phyloP scores from a whole-genome alignment of 1,140 invertebrate species.

The Drosophila sulfurigaster region DNA sequence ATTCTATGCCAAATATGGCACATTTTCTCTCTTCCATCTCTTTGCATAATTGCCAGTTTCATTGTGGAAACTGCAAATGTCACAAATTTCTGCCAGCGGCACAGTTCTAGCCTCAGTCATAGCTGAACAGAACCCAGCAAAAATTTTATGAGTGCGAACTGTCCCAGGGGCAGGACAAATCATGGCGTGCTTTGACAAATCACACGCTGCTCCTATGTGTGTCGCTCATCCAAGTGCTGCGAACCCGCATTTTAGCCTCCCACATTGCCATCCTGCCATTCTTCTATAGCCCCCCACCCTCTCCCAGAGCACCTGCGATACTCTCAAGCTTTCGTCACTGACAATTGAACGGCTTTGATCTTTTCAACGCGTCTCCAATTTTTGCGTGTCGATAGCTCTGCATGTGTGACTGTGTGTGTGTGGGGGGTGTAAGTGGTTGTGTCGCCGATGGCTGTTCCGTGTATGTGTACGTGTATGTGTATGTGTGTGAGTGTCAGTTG shows the following conservation, averaged over 20 bases:
- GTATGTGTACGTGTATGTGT: conserved; percentile 10
- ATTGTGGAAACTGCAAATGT: conserved; percentile 50
- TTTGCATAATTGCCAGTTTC: conserved; percentile 34
- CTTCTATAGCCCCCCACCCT: neutral
- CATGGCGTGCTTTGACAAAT: conserved; percentile 77
- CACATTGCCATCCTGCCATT: no score
- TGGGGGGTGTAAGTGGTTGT: conserved; percentile 6
- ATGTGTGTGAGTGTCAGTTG: neutral
- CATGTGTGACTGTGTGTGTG: conserved; percentile 33
- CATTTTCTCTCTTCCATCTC: neutral
- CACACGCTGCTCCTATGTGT: conserved; percentile 43
- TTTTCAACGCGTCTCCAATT: conserved; percentile 73
- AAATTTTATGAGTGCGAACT: conserved; percentile 35
- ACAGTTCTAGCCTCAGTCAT: conserved; percentile 31
- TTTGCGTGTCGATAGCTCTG: conserved; percentile 74
- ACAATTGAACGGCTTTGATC: conserved; percentile 81
- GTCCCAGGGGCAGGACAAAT: conserved; percentile 44
- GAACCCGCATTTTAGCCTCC: conserved; percentile 24
- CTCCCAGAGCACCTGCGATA: conserved; percentile 15
- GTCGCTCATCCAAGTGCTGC: conserved; percentile 6
- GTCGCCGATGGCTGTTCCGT: conserved; percentile 42
- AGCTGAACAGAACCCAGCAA: conserved; percentile 9
- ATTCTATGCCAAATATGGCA: neutral
- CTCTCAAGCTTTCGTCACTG: conserved; percentile 62
- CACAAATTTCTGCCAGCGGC: conserved; percentile 56